Conservation (phyloP, 2,797 vertebrate species). For the Salmo trutta region DNA sequence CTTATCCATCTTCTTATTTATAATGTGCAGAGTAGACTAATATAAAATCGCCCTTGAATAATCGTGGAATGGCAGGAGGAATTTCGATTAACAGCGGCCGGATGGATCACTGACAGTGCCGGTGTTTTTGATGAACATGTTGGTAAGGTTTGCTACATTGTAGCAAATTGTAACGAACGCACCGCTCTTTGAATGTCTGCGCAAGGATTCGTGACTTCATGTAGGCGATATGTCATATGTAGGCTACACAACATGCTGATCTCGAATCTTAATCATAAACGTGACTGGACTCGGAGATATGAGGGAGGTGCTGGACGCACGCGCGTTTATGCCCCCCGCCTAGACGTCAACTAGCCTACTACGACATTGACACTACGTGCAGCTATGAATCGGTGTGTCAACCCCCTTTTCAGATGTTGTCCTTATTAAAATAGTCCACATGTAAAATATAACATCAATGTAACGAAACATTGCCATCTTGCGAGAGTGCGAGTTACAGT, state of each 20-base stretch:
- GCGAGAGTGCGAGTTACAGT: too few relatives aligned
- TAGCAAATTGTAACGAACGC: neutral
- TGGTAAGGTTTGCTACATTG: conserved; percentile 48
- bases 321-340: neutral
- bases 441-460: too few relatives aligned
- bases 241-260: conserved; percentile 11
- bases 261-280: neutral
- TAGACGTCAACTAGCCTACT: too few relatives aligned
- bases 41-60: neutral
- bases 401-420: too few relatives aligned
- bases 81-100: conserved; percentile 26
- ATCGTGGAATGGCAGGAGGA: conserved; percentile 45
- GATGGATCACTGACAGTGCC: conserved; percentile 43
- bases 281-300: too few relatives aligned
- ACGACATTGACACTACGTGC: too few relatives aligned
- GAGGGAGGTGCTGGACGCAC: conserved; percentile 16
- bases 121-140: conserved; percentile 55
- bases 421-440: too few relatives aligned
- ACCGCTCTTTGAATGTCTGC: neutral
- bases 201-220: neutral
- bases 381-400: too few relatives aligned
- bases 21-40: neutral
- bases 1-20: too few relatives aligned
- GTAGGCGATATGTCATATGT: neutral
- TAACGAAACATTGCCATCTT: too few relatives aligned